These are phyloP conservation scores for Stenoptilia bipunctidactyla DNA, from an alignment of 2,888 invertebrate genomes.

Conservation along the genomic window DNA sequence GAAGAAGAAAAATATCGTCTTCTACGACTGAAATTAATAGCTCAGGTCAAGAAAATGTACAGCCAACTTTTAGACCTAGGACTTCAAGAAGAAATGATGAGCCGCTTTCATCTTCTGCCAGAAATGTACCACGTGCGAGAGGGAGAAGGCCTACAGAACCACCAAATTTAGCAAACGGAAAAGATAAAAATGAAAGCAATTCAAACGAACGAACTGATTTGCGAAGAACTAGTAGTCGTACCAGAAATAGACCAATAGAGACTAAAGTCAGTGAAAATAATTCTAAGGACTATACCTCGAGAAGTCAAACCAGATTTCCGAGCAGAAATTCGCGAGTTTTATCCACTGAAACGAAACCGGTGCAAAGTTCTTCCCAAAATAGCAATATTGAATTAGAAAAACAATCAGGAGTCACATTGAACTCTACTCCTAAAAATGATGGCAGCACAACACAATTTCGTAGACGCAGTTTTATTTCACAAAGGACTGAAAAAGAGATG, in stretches of 20 bases:
- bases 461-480: constrained; percentile 35
- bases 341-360: constrained; percentile 22
- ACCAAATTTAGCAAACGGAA: constrained; percentile 14
- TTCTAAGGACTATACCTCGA: constrained; percentile 25
- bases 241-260: constrained; percentile 34
- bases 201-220: constrained; percentile 49
- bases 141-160: constrained; percentile 28
- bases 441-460: constrained; percentile 31
- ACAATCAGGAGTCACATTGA: constrained; percentile 37
- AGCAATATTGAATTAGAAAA: constrained; percentile 32
- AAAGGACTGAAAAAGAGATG: constrained; percentile 27
- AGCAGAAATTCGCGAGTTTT: constrained; percentile 29
- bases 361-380: constrained; percentile 23
- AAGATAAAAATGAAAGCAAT: constrained; percentile 25
- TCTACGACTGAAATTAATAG: constrained; percentile 27
- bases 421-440: constrained; percentile 29
- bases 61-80: constrained; percentile 37
- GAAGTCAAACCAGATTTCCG: constrained; percentile 29
- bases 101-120: constrained; percentile 16
- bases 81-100: constrained; percentile 40
- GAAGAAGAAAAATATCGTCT: constrained; percentile 36
- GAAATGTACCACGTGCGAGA: constrained; percentile 30
- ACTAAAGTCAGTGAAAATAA: constrained; percentile 26
- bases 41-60: constrained; percentile 7
- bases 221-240: constrained; percentile 42